Base-by-base conservation (phyloP, 1,140 invertebrate species). In the Diuraphis noxia region DNA sequence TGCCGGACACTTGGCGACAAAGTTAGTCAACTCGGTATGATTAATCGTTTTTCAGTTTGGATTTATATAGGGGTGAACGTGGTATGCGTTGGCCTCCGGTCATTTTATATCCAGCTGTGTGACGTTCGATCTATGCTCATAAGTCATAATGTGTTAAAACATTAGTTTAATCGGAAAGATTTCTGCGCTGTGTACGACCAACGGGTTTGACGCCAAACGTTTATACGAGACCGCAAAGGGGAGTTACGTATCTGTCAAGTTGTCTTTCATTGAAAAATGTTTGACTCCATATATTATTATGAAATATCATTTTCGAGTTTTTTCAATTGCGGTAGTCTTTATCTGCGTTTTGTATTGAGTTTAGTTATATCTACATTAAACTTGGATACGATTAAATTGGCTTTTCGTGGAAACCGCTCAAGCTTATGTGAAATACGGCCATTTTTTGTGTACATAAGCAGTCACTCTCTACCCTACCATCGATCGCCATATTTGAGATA, bases 41-140 rank as follows among this genome's bases (percentile, higher is more conserved):
- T 84, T 84, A 84, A 84, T 84, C 82, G 82, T 84, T 84, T n/a
- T 46, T 43, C 25, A 84, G 82, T 84, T 84, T 84, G 41, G 8
- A 84, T 84, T 34, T 82, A 41, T 82, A 82, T 8, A 84, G 40
- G 13, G 38, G 25, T 30, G 23, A 38, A 40, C 36, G 23, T 0
- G 79, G 23, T 82, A 30, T 17, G 56, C 1, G 25, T 82, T 41
- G 38, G 41, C 38, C 38, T 82, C 36, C 4, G 81, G 40, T 82
- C 36, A 82, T 82, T 82, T 82, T 30, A 40, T 82, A 30, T 40
- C 40, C 38, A 38, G 23, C 40, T 72, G 56, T 17, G 56, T 72
- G 40, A 41, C 36, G 30, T 41, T 41, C 21, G 38, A 81, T 30
- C 79, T 81, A 38, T 10, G 21, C 10, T 72, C 30, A 81, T 81